Conservation (phyloP, 1,140 invertebrate genomes). For the Pogonomyrmex californicus region DNA sequence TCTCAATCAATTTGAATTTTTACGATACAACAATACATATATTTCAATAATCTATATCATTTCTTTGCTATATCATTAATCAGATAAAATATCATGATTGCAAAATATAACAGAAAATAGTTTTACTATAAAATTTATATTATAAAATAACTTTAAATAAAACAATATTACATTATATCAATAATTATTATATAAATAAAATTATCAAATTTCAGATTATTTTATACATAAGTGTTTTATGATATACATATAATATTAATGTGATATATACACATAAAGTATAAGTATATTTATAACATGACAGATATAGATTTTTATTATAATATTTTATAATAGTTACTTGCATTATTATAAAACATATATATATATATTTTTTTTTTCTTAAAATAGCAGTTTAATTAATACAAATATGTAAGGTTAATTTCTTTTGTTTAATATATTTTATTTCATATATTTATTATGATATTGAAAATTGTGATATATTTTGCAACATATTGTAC, state of each 20-base stretch:
- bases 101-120: background rate
- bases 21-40: background rate
- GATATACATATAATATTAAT: too few relatives aligned
- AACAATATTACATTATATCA: background rate
- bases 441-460: background rate
- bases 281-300: too few relatives aligned
- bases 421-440: background rate
- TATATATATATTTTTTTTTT: background rate
- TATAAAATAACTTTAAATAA: background rate
- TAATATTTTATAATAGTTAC: too few relatives aligned
- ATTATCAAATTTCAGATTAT: background rate
- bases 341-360: background rate
- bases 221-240: too few relatives aligned
- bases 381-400: background rate
- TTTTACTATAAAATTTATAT: background rate
- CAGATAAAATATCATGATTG: slow-evolving; percentile 1
- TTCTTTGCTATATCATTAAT: background rate
- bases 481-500: too few relatives aligned
- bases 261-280: too few relatives aligned
- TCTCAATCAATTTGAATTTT: too few relatives aligned
- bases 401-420: background rate
- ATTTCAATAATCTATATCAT: background rate
- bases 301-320: too few relatives aligned
- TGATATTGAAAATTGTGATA: too few relatives aligned
- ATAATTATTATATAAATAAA: background rate